These are phyloP conservation scores for Pimpla rufipes DNA, from an alignment of 2,888 invertebrate species.

Conservation along the genomic window DNA sequence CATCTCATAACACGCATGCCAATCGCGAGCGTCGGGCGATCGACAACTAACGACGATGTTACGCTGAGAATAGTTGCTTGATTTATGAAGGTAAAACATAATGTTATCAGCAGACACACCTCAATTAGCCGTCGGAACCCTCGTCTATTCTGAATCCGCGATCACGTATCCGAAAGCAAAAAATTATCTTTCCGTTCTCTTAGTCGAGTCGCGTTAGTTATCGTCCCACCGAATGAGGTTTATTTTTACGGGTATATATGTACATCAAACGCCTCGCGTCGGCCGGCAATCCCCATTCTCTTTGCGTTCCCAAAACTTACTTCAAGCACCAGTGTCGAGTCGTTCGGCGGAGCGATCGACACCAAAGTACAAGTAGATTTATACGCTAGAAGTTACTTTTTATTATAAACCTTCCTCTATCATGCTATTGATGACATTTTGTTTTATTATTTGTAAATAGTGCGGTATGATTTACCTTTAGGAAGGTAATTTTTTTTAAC, in stretches of 20 bases:
- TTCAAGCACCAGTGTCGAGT: constrained; percentile 69
- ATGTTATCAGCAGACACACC: constrained; percentile 56
- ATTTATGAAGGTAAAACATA: constrained; percentile 59
- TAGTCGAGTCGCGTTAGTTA: constrained; percentile 41
- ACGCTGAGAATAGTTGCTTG: constrained; percentile 50
- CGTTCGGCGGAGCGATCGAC: constrained; percentile 57
- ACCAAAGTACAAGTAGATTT: constrained; percentile 77
- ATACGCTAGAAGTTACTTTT: constrained; percentile 72
- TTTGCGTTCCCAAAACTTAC: constrained; percentile 57
- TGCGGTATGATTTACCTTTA: constrained; percentile 61
- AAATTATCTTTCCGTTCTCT: constrained; percentile 24
- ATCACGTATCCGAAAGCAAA: constrained; percentile 17
- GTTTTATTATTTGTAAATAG: constrained; percentile 75
- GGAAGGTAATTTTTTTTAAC: constrained; percentile 63
- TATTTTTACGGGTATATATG: constrained; percentile 50
- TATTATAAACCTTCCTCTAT: constrained; percentile 70
- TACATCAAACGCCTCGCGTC: constrained; percentile 51
- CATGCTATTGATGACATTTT: constrained; percentile 72
- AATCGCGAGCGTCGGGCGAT: constrained; percentile 30
- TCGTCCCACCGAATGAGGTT: constrained; percentile 59
- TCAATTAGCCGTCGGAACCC: constrained; percentile 43
- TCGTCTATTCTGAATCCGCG: constrained; percentile 24
- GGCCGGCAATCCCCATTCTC: constrained; percentile 53
- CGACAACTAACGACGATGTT: constrained; percentile 38
- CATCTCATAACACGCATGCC: constrained; percentile 26